A percentile compares a stretch with the other conserved stretches of the same genome.
phyloP scores from a whole-genome alignment of 2,888 invertebrate species.

The Dione juno region DNA sequence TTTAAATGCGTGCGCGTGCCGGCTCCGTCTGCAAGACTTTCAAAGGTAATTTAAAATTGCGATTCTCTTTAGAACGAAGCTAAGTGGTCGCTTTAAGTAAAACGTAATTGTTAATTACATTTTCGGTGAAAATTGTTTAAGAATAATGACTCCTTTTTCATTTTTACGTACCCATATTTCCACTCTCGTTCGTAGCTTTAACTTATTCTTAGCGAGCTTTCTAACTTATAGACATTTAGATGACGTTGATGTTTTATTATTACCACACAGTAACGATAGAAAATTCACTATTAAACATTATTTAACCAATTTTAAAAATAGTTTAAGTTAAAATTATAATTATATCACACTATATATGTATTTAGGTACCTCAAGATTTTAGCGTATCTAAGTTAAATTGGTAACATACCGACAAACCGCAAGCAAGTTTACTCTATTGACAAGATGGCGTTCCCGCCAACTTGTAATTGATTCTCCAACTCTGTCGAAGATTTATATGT shows the following conservation, averaged over 20 bases:
- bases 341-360: not conserved
- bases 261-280: not conserved
- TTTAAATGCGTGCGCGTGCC: constrained; percentile 77
- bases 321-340: not conserved
- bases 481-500: constrained; percentile 49
- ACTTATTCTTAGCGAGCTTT: not conserved
- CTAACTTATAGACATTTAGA: not conserved
- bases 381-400: constrained; percentile 60
- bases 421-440: constrained; percentile 47
- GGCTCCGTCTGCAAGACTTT: constrained; percentile 71
- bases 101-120: constrained; percentile 43
- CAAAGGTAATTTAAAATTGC: constrained; percentile 52
- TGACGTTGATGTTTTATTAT: not conserved
- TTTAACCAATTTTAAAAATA: not conserved
- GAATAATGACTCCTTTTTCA: constrained; percentile 38
- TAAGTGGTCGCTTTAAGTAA: constrained; percentile 42
- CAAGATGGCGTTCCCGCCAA: constrained; percentile 49
- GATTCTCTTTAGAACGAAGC: constrained; percentile 46
- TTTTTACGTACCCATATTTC: constrained; percentile 27
- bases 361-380: constrained; percentile 37
- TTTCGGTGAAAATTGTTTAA: constrained; percentile 39
- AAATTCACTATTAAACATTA: not conserved
- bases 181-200: constrained; percentile 26
- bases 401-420: constrained; percentile 56
- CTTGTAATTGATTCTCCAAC: constrained; percentile 54